Percentiles rank a stretch among this genome's conserved stretches.
Conservation (phyloP, 2,797 vertebrate species). For the Leptatherina wallacei region DNA sequence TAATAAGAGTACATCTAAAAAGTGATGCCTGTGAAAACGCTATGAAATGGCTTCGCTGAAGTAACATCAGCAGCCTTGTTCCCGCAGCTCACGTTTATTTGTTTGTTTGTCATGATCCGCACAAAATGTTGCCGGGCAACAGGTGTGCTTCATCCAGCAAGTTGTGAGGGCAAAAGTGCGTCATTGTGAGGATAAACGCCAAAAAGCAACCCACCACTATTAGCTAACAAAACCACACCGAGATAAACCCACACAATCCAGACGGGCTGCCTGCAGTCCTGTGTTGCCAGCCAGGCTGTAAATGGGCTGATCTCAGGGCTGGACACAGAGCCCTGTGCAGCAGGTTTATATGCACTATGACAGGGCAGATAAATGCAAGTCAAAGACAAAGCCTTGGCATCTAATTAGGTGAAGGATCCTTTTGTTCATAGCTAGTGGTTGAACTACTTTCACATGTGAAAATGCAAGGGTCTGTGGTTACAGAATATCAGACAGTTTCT, state of each 20-base stretch:
- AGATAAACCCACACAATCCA: slow-evolving; percentile 38
- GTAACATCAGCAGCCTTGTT: background rate
- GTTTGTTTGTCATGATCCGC: slow-evolving; percentile 30
- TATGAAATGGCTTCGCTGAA: background rate
- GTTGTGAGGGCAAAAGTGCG: slow-evolving; percentile 44
- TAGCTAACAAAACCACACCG: slow-evolving; percentile 44
- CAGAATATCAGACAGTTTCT: background rate
- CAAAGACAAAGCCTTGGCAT: slow-evolving; percentile 6
- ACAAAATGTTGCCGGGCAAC: slow-evolving; percentile 60
- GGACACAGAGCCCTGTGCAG: background rate
- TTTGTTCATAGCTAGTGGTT: background rate
- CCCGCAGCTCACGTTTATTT: slow-evolving; percentile 29
- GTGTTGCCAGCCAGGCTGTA: slow-evolving; percentile 28
- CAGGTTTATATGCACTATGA: background rate
- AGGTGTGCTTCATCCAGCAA: slow-evolving; percentile 28
- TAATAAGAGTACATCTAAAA: background rate
- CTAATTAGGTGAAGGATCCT: background rate
- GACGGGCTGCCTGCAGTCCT: slow-evolving; percentile 28
- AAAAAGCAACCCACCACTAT: slow-evolving; percentile 35
- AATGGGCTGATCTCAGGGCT: slow-evolving; percentile 13
- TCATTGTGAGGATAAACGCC: slow-evolving; percentile 38
- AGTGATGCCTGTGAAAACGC: slow-evolving; percentile 1
- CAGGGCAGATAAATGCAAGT: background rate
- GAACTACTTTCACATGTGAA: background rate
- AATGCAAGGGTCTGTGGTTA: background rate